Evolutionary conservation across 2,113 vertebrate species (phyloP).

Genomic region (Grammomys surdaster): DNA sequence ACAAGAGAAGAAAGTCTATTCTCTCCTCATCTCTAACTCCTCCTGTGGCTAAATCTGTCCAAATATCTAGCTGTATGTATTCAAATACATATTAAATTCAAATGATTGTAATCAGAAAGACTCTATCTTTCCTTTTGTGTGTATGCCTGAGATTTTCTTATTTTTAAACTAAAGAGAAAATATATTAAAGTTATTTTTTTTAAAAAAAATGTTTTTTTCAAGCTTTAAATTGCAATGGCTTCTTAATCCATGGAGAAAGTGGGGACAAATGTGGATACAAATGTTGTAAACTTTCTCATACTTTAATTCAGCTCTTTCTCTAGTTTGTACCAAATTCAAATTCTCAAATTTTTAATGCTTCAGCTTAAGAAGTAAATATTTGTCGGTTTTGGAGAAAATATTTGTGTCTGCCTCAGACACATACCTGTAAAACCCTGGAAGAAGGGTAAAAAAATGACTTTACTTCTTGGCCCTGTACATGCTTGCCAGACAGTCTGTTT

Average conservation of each 20-base stretch:
- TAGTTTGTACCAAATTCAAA: conserved; percentile 64
- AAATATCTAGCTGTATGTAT: conserved; percentile 40
- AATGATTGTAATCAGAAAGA: neutral
- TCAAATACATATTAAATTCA: conserved; percentile 1
- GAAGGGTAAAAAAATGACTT: conserved; percentile 56
- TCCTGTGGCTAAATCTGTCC: conserved; percentile 49
- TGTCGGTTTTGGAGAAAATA: neutral
- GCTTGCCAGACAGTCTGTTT: conserved; percentile 68
- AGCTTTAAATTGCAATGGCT: neutral
- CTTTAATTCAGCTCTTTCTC: conserved; percentile 55
- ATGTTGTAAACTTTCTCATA: conserved; percentile 35
- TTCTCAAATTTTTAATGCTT: conserved; percentile 59
- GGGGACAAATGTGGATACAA: conserved; percentile 45
- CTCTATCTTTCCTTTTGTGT: neutral
- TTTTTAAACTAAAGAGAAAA: conserved; percentile 62
- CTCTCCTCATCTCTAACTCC: neutral
- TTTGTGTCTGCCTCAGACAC: conserved; percentile 70
- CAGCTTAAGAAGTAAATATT: conserved; percentile 40
- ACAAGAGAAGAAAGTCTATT: conserved; percentile 17
- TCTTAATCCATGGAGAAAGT: fast-evolving
- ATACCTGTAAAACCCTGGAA: conserved; percentile 52
- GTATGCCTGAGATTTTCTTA: conserved; percentile 52
- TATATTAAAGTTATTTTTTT: neutral
- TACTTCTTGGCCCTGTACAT: conserved; percentile 53
- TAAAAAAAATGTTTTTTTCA: neutral